Conservation (phyloP, 2,797 vertebrate species). For the Melanotaenia trifasciata region DNA sequence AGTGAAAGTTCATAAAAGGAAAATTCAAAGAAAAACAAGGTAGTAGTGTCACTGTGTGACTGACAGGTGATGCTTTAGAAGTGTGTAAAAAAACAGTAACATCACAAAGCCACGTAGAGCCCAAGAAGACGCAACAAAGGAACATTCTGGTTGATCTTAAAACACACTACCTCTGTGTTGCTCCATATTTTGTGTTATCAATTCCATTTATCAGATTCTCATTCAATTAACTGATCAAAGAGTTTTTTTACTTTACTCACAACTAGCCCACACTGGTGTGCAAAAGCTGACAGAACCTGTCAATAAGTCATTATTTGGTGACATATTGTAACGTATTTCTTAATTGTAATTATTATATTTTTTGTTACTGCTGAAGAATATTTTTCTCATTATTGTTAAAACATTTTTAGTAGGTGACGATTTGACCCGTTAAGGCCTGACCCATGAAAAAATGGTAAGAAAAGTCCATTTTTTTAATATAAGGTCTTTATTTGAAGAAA, state of each 20-base stretch:
- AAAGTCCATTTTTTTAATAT: too few species aligned
- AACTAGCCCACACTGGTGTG: neutral
- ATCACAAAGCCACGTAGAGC: slow-evolving; percentile 16
- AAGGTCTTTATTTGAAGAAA: too few species aligned
- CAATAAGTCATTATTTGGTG: slow-evolving; percentile 13
- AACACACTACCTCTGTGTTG: slow-evolving; percentile 24
- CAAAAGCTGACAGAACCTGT: slow-evolving; percentile 3
- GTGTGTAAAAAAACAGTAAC: slow-evolving; percentile 25
- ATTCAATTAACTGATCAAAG: slow-evolving; percentile 15
- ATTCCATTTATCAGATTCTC: slow-evolving; percentile 8
- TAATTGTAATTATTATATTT: slow-evolving; percentile 4
- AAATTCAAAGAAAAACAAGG: slow-evolving; percentile 19
- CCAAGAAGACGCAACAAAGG: slow-evolving; percentile 30
- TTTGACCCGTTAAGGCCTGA: too few species aligned
- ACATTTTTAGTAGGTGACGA: too few species aligned
- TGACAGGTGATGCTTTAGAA: slow-evolving; percentile 47
- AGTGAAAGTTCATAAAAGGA: slow-evolving; percentile 48
- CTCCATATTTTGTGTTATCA: neutral
- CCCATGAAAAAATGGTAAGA: too few species aligned
- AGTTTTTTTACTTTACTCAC: neutral
- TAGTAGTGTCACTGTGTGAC: slow-evolving; percentile 25
- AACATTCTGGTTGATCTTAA: slow-evolving; percentile 17
- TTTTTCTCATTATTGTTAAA: too few species aligned
- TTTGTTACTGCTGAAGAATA: too few species aligned
- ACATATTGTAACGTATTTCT: slow-evolving; percentile 7